Conservation (phyloP, 2,113 vertebrate genomes). For the Macrotus californicus region DNA sequence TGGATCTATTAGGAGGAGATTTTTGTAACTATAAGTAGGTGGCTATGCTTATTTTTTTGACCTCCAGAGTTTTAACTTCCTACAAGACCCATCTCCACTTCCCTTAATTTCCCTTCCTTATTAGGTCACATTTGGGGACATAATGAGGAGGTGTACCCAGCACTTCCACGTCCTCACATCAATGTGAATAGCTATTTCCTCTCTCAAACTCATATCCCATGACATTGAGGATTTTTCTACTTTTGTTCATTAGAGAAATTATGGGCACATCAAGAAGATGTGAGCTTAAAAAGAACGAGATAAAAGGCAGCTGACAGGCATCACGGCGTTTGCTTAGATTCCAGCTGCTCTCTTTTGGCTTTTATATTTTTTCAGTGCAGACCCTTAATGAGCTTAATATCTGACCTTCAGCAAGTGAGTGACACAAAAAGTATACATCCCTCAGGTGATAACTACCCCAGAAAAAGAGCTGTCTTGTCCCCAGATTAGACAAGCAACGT, state of each 20-base stretch:
- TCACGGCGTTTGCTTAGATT: not conserved
- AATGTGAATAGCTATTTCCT: not conserved
- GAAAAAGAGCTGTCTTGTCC: not conserved
- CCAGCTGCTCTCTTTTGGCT: not conserved
- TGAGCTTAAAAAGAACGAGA: slow-evolving; percentile 36
- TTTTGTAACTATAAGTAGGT: not conserved
- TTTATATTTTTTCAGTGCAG: slow-evolving; percentile 12
- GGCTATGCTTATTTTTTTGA: not conserved
- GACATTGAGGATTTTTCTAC: not conserved
- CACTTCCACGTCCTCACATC: not conserved
- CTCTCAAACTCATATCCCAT: not conserved
- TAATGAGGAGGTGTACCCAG: not conserved
- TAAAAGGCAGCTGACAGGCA: slow-evolving; percentile 25
- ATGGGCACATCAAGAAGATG: not conserved
- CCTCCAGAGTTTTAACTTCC: not conserved
- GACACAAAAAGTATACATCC: slow-evolving; percentile 38
- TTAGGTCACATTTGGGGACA: not conserved
- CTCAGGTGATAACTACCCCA: slow-evolving; percentile 13
- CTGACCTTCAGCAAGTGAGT: not conserved
- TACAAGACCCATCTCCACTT: not conserved
- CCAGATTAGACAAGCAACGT: not conserved
- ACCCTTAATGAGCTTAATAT: slow-evolving; percentile 38
- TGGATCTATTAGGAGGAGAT: not conserved
- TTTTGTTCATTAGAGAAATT: slow-evolving; percentile 35
- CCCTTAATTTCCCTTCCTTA: not conserved